Evolutionary conservation across 2,797 vertebrate genomes (phyloP).

Genomic region (Urophycis tenuis): DNA sequence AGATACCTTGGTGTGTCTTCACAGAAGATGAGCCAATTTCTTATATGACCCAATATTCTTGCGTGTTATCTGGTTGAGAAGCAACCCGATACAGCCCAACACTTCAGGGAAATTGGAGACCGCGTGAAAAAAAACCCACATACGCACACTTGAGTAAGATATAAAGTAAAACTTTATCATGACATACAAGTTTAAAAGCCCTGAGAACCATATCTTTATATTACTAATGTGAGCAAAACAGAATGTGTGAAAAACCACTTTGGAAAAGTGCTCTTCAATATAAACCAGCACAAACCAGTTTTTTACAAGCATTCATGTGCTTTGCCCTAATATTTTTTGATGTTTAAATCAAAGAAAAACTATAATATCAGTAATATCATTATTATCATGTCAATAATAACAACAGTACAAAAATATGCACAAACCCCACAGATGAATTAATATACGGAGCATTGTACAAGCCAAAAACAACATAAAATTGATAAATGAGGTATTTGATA

Average conservation of each 20-base stretch:
- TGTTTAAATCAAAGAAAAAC: conserved; percentile 68
- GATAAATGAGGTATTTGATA: conserved; percentile 75
- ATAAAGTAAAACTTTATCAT: conserved; percentile 80
- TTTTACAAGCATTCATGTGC: conserved; percentile 70
- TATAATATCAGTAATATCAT: conserved; percentile 72
- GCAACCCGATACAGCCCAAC: no score
- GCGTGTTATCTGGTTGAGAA: no score
- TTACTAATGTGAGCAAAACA: conserved; percentile 77
- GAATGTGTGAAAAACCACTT: conserved; percentile 71
- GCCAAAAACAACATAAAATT: conserved; percentile 63
- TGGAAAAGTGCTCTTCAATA: conserved; percentile 77
- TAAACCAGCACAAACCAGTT: conserved; percentile 63
- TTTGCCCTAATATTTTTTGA: conserved; percentile 64
- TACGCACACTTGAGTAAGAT: conserved; percentile 55
- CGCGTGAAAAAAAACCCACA: conserved; percentile 17
- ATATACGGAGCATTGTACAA: conserved; percentile 73
- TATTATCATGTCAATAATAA: conserved; percentile 69
- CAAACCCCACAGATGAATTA: conserved; percentile 73
- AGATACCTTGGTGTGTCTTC: no score
- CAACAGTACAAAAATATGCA: conserved; percentile 77
- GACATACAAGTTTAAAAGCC: conserved; percentile 76
- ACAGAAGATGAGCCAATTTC: no score
- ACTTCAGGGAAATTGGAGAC: not conserved
- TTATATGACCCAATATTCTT: no score
- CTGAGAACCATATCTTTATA: conserved; percentile 78